A percentile compares a stretch with the other conserved stretches of the same genome.
These are phyloP conservation scores for Mesocricetus auratus DNA, from an alignment of 2,113 vertebrate genomes.

Conservation along the genomic window DNA sequence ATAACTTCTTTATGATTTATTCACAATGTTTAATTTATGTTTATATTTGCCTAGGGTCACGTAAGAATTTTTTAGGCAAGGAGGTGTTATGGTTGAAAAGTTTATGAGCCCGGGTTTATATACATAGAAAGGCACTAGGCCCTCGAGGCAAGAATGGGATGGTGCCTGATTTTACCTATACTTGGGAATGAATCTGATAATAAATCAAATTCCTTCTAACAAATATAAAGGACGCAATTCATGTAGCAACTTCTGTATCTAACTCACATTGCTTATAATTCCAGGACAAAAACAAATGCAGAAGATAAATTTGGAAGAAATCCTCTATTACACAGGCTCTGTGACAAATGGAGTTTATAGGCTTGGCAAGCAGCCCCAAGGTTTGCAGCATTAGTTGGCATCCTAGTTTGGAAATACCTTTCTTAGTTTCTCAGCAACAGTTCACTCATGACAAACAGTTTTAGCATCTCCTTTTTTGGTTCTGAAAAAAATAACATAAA, in stretches of 20 bases:
- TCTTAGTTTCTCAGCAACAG: slow-evolving; percentile 80
- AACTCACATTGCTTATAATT: slow-evolving; percentile 74
- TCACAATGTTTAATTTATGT: background rate
- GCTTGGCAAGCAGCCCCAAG: slow-evolving; percentile 69
- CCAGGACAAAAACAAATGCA: slow-evolving; percentile 75
- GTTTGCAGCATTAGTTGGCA: slow-evolving; percentile 66
- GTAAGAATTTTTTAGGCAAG: background rate
- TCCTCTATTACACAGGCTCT: slow-evolving; percentile 41
- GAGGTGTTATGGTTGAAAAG: background rate
- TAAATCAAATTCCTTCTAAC: slow-evolving; percentile 68
- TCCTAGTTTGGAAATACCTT: slow-evolving; percentile 79
- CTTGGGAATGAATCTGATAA: slow-evolving; percentile 54
- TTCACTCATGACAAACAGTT: slow-evolving; percentile 70
- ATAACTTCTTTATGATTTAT: background rate
- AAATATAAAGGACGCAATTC: slow-evolving; percentile 63
- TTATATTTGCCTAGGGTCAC: background rate
- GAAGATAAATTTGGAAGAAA: slow-evolving; percentile 75
- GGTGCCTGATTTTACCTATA: background rate
- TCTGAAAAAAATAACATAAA: slow-evolving; percentile 52
- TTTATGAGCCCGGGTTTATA: background rate
- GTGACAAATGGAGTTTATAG: slow-evolving; percentile 78
- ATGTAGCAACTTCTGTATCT: slow-evolving; percentile 50
- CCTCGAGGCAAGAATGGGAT: background rate
- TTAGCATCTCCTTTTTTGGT: slow-evolving; percentile 67
- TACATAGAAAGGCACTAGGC: background rate